Evolutionary conservation across 1,140 invertebrate species (phyloP).

Genomic region (Lamellibrachia luymesi): DNA sequence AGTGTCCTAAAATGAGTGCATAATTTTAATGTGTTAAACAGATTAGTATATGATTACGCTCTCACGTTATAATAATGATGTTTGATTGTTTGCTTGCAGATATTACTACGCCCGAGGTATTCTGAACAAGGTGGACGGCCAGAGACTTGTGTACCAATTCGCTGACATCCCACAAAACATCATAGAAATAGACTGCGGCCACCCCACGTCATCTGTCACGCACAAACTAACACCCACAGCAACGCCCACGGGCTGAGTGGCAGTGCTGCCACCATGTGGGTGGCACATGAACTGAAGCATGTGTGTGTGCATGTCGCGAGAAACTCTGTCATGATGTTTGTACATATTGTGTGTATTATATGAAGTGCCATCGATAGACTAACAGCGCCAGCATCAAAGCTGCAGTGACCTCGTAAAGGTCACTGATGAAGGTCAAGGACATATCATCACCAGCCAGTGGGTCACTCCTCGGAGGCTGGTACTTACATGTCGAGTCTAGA

Average conservation of each 20-base stretch:
- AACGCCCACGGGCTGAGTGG: background rate
- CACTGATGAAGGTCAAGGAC: background rate
- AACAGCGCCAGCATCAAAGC: background rate
- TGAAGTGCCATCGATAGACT: background rate
- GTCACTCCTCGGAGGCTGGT: too few species aligned
- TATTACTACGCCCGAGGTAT: slow-evolving; percentile 99
- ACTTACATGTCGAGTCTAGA: background rate
- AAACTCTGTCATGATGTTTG: background rate
- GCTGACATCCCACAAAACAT: slow-evolving; percentile 98
- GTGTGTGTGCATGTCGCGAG: background rate
- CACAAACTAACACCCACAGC: background rate
- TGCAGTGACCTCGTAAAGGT: background rate
- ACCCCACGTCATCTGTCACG: background rate
- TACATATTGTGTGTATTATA: background rate
- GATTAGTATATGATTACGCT: background rate
- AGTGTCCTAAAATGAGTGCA: background rate
- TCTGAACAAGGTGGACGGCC: slow-evolving; percentile 97
- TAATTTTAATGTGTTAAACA: background rate
- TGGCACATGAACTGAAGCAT: background rate
- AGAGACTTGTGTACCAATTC: slow-evolving; percentile 98
- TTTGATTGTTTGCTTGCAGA: slow-evolving; percentile 54
- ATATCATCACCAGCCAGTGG: background rate
- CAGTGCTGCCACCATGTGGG: background rate
- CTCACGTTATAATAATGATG: background rate
- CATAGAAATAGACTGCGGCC: slow-evolving; percentile 76